These are phyloP conservation scores for Sylvicola cinctus DNA, from an alignment of 2,888 invertebrate genomes.

Conservation along the genomic window DNA sequence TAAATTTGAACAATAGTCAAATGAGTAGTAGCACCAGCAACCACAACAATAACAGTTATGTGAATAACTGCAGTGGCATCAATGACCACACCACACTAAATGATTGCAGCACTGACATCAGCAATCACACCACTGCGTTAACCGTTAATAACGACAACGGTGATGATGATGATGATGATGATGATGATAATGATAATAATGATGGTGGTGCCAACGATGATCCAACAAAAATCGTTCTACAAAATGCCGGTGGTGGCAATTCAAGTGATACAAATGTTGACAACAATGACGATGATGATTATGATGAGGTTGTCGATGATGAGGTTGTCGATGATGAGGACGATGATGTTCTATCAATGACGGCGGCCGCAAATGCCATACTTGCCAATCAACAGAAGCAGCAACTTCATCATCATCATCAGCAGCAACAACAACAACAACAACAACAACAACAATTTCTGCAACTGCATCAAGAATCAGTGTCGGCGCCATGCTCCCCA, in stretches of 20 bases:
- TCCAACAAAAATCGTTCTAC: background rate
- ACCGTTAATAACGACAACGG: conserved; percentile 9
- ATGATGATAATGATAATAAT: conserved; percentile 21
- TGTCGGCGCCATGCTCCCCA: no score
- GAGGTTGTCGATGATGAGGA: conserved; percentile 1
- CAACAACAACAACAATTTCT: background rate
- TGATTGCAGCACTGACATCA: no score
- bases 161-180: conserved; percentile 8
- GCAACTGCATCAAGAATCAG: background rate
- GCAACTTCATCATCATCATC: background rate
- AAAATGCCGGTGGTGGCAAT: conserved; percentile 32
- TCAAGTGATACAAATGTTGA: conserved; percentile 33
- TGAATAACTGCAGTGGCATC: no score
- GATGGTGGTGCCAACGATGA: conserved; percentile 18
- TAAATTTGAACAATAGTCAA: no score
- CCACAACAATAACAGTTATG: no score
- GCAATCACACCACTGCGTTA: no score
- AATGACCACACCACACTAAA: no score
- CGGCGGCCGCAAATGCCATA: background rate
- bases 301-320: background rate
- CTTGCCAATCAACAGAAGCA: background rate
- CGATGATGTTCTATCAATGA: background rate
- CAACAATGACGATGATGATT: conserved; percentile 23
- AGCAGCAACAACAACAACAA: no score
- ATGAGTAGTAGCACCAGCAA: no score